A percentile compares a stretch with the other conserved stretches of the same genome.
Evolutionary conservation across 2,113 vertebrate genomes (phyloP).

Genomic region (Solea solea): DNA sequence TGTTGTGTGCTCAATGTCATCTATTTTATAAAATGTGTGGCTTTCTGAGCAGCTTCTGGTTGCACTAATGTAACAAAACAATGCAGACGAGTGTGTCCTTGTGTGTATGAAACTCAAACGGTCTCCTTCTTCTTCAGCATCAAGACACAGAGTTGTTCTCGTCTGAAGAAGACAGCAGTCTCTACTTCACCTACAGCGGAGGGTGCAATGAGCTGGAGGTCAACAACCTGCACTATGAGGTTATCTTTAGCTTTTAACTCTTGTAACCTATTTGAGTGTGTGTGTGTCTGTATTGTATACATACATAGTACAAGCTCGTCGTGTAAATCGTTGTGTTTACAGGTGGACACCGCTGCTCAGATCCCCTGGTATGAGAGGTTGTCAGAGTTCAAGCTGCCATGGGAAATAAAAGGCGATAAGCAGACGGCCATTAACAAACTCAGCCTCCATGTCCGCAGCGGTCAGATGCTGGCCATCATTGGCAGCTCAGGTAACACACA

Average conservation of each 20-base stretch:
- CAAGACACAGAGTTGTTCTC: conserved; percentile 85
- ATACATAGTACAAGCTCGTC: neutral
- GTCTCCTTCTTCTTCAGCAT: conserved; percentile 40
- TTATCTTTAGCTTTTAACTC: neutral
- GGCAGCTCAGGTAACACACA: conserved; percentile 89
- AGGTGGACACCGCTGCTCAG: conserved; percentile 90
- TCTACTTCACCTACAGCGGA: conserved; percentile 96
- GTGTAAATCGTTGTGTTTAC: conserved; percentile 7
- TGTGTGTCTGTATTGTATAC: neutral
- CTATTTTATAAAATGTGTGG: too few relatives aligned
- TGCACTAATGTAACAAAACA: too few relatives aligned
- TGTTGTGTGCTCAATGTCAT: too few relatives aligned
- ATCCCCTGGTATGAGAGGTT: conserved; percentile 94
- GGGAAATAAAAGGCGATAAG: conserved; percentile 79
- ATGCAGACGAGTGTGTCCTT: neutral
- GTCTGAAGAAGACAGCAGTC: conserved; percentile 90
- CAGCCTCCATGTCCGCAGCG: conserved; percentile 89
- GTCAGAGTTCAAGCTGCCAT: conserved; percentile 89
- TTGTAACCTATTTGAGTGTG: neutral
- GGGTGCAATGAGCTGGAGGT: conserved; percentile 89
- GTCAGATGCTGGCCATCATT: conserved; percentile 96
- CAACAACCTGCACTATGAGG: conserved; percentile 91
- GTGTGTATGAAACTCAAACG: neutral
- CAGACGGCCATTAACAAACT: conserved; percentile 87
- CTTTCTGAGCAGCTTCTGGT: too few relatives aligned